Base-by-base conservation (phyloP, 2,797 vertebrate genomes). In the Hephaestus fuliginosus region DNA sequence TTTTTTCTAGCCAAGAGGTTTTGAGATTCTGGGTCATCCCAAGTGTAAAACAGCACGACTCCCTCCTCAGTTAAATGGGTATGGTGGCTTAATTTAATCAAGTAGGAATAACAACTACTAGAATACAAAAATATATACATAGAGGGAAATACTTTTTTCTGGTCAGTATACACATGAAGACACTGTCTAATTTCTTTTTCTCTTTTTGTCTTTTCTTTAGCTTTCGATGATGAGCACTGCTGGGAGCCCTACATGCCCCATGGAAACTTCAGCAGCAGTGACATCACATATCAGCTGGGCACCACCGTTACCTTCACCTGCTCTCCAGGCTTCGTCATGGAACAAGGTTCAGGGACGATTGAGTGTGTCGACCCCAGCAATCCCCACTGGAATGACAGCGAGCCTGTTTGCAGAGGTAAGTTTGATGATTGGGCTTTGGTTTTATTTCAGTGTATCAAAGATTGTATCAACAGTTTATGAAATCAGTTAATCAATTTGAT, bases 371-470 rank as follows among this genome's bases (percentile, higher is more conserved):
- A 97, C 70, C 94, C 96, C 78, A 95, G 95, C 65, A 97, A 97
- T 68, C 97, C 97, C 43, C 97, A 96, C 91, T 98, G 97, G 97
- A 98, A 98, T 1, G 97, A 97, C 88, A 97, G 96, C 1, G 97
- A 98, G 58, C 97, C 97, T 3, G 96, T 97, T 68, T 98, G 97
- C 92, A 96, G 91, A 95, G 97, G 97, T 98, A 85, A 5, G 22
- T 9, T 48, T 60, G 15, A 44, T 18, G 15, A 22, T 2, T 20
- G 41, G 25, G 36, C 15, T 58, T 41, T 11, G 0, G 15, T 11
- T 77, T 20, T 5, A 20, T 39, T 57, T 43, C 0, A 0, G 13
- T 12, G 51, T 43, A 10, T 36, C 13, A 33, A 18, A 9, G 11
- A 12, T 28, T 20, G 28, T 46, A 28, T 15, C 41, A 56, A n/a